These are phyloP conservation scores for Babyrousa celebensis DNA, from an alignment of 2,797 vertebrate genomes.

Conservation along the genomic window DNA sequence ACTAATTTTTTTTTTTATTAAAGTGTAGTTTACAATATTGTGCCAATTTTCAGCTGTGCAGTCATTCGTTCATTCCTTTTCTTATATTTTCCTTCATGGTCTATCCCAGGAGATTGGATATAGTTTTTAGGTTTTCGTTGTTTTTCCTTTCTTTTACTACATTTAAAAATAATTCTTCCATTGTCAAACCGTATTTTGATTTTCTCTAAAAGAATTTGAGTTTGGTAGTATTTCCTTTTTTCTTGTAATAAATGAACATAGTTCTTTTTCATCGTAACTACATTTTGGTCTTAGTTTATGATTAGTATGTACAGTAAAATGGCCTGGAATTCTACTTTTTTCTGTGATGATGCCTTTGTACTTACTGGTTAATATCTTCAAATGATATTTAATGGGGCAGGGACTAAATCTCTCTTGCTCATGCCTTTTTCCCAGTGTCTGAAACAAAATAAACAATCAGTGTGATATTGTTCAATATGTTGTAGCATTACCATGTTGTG, in stretches of 20 bases:
- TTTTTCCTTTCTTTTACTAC: neutral
- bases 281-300: constrained; percentile 16
- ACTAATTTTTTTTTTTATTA: too few relatives aligned
- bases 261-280: constrained; percentile 33
- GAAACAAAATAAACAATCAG: constrained; percentile 21
- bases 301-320: constrained; percentile 1
- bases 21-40: too few relatives aligned
- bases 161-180: neutral
- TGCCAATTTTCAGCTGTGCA: too few relatives aligned
- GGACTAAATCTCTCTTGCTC: neutral
- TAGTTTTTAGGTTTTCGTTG: too few relatives aligned
- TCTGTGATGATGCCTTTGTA: neutral
- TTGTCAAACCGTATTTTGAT: constrained; percentile 37
- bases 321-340: constrained; percentile 12
- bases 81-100: too few relatives aligned
- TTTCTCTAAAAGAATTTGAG: constrained; percentile 5
- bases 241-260: constrained; percentile 30
- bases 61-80: too few relatives aligned
- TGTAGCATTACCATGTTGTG: neutral
- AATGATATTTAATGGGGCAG: neutral
- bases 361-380: neutral
- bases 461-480: neutral
- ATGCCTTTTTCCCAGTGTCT: neutral
- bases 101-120: too few relatives aligned
- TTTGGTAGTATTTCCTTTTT: constrained; percentile 8